Percentiles rank a stretch among this genome's conserved stretches.
Evolutionary conservation across 2,888 invertebrate genomes (phyloP).

Genomic region (Agapostemon virescens): DNA sequence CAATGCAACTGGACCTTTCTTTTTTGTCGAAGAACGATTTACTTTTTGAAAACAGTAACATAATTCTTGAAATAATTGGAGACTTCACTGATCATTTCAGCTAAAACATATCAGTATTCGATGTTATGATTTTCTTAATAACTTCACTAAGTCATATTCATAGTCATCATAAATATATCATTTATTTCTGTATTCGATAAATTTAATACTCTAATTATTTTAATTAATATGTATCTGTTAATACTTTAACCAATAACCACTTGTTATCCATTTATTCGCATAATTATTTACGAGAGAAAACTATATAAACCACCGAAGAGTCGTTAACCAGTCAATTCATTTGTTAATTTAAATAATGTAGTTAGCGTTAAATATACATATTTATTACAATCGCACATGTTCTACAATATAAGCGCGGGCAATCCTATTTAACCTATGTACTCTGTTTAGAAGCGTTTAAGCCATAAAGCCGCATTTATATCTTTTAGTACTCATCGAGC

Average conservation of each 20-base stretch:
- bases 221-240: not conserved
- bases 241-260: conserved; percentile 18
- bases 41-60: not conserved
- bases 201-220: conserved; percentile 8
- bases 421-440: not conserved
- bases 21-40: not conserved
- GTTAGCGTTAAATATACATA: not conserved
- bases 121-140: not conserved
- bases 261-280: conserved; percentile 28
- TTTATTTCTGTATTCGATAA: not conserved
- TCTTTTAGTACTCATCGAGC: not conserved
- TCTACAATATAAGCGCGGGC: conserved; percentile 26
- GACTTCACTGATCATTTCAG: not conserved
- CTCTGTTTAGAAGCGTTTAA: not conserved
- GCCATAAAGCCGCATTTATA: not conserved
- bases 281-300: conserved; percentile 11
- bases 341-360: conserved; percentile 3
- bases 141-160: not conserved
- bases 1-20: not conserved
- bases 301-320: not conserved
- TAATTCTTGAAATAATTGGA: conserved; percentile 10
- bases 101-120: not conserved
- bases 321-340: conserved; percentile 21
- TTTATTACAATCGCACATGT: conserved; percentile 40
- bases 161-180: no score